Conservation (phyloP, 1,140 invertebrate species). For the Atta texana region DNA sequence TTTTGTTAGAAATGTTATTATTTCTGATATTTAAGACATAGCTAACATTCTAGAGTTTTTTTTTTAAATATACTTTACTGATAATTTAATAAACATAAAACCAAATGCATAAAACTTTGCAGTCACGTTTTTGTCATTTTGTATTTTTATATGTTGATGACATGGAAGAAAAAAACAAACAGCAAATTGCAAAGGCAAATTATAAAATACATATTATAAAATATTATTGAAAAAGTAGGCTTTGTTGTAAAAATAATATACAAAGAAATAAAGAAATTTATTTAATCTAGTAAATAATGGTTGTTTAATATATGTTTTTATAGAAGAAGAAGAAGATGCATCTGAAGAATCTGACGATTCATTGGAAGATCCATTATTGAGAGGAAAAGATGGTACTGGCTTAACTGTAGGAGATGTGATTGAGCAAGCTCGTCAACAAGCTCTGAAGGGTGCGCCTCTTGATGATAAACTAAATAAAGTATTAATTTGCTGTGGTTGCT, state of each 20-base stretch:
- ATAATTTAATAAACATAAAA: too few relatives aligned
- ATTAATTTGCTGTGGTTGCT: conserved; percentile 96
- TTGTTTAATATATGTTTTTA: conserved; percentile 10
- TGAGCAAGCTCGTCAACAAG: conserved; percentile 86
- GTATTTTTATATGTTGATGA: not conserved
- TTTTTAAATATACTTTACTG: too few relatives aligned
- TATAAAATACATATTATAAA: not conserved
- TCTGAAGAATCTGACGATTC: conserved; percentile 87
- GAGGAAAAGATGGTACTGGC: conserved; percentile 85
- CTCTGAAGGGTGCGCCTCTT: conserved; percentile 79
- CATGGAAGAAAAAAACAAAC: not conserved
- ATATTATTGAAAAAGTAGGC: not conserved
- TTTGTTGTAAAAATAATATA: not conserved
- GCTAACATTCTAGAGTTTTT: too few relatives aligned
- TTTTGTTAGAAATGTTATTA: too few relatives aligned
- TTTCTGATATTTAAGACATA: too few relatives aligned
- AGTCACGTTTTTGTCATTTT: too few relatives aligned
- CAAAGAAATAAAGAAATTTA: not conserved
- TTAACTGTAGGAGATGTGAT: conserved; percentile 86
- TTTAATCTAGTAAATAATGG: not conserved
- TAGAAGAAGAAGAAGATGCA: conserved; percentile 80
- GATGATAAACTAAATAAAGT: conserved; percentile 86
- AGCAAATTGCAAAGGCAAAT: not conserved
- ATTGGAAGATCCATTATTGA: conserved; percentile 85
- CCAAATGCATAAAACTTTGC: too few relatives aligned